Percentiles rank a stretch among this genome's conserved stretches.
Evolutionary conservation across 2,888 invertebrate species (phyloP).

Genomic region (Eupelmus urozonus): DNA sequence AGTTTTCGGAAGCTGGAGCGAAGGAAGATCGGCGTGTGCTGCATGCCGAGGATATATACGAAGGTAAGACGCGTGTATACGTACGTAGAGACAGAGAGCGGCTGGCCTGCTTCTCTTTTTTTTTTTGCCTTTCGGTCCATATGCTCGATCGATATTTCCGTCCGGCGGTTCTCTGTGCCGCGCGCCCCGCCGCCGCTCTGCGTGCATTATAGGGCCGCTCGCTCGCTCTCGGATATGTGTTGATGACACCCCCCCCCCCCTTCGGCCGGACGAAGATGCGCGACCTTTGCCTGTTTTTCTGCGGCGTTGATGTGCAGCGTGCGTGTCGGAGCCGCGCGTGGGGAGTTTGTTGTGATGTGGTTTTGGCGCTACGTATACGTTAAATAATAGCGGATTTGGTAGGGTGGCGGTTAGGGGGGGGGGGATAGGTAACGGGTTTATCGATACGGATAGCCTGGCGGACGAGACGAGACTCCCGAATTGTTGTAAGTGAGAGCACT

Average conservation of each 20-base stretch:
- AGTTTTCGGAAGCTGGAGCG: not conserved
- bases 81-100: too few species aligned
- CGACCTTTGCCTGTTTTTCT: not conserved
- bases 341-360: too few species aligned
- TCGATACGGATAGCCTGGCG: too few species aligned
- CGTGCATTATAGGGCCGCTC: not conserved
- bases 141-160: slow-evolving; percentile 51
- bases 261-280: not conserved
- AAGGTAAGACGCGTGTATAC: not conserved
- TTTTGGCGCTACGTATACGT: too few species aligned
- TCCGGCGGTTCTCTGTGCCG: not conserved
- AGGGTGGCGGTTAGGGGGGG: too few species aligned
- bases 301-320: too few species aligned
- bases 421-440: too few species aligned
- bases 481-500: too few species aligned
- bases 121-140: slow-evolving; percentile 31
- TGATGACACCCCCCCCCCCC: not conserved
- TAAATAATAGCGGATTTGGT: too few species aligned
- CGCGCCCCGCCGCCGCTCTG: not conserved
- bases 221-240: not conserved
- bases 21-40: not conserved
- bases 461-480: too few species aligned
- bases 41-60: not conserved
- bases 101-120: too few species aligned
- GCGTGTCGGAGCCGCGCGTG: too few species aligned